These are phyloP conservation scores for Gryllus longicercus DNA, from an alignment of 2,888 invertebrate species.

Conservation along the genomic window DNA sequence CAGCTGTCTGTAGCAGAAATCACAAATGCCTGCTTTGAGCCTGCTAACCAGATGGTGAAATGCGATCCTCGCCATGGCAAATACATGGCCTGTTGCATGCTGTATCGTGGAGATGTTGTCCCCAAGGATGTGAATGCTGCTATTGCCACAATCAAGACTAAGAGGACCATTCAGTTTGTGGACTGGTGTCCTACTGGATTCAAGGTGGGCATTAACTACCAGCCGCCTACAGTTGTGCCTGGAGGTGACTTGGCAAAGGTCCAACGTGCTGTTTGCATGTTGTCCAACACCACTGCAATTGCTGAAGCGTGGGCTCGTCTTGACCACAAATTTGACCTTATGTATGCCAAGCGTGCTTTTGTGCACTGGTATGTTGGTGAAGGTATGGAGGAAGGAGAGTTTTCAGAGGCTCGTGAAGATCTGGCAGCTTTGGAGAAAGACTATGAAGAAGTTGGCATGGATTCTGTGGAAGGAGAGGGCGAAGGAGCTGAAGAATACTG, in stretches of 20 bases:
- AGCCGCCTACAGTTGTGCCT: slow-evolving; percentile 42
- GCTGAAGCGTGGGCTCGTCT: slow-evolving; percentile 65
- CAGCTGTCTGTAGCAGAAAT: no score
- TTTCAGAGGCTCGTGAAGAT: slow-evolving; percentile 43
- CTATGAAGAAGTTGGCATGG: slow-evolving; percentile 44
- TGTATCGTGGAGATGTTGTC: no score
- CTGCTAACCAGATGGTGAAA: no score
- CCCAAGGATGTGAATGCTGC: no score
- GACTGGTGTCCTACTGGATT: no score
- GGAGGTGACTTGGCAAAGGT: slow-evolving; percentile 51
- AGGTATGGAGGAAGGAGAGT: slow-evolving; percentile 53
- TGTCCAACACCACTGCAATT: slow-evolving; percentile 46
- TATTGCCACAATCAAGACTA: no score
- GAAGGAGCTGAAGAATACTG: slow-evolving; percentile 43
- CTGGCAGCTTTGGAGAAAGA: slow-evolving; percentile 44
- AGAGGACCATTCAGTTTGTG: slow-evolving; percentile 37
- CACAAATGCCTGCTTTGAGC: no score
- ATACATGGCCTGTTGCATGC: no score
- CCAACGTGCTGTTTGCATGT: slow-evolving; percentile 63
- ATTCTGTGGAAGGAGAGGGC: slow-evolving; percentile 50
- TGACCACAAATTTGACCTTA: slow-evolving; percentile 54
- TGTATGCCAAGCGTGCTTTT: slow-evolving; percentile 52
- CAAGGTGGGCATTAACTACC: no score
- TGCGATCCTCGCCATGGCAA: no score
- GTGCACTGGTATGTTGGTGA: slow-evolving; percentile 57